phyloP scores from a whole-genome alignment of 2,797 vertebrate genomes.

The Danio aesculapii region DNA sequence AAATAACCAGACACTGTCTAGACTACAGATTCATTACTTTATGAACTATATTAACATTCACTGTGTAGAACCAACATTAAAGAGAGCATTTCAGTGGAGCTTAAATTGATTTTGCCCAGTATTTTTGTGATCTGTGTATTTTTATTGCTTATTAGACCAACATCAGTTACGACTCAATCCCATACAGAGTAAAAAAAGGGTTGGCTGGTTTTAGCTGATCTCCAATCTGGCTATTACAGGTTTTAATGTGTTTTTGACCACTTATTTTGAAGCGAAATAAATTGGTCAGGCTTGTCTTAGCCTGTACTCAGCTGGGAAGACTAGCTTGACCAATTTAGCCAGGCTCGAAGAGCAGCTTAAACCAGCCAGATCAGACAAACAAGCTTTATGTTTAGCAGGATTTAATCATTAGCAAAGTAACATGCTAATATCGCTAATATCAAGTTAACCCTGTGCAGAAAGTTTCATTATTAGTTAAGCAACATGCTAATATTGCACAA shows the following conservation, averaged over 20 bases:
- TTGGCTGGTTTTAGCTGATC: too few species aligned
- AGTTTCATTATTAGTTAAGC: background rate
- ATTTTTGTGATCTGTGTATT: background rate
- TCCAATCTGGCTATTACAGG: too few species aligned
- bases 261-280: too few species aligned
- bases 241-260: too few species aligned
- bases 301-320: too few species aligned
- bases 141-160: background rate
- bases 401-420: background rate
- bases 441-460: background rate
- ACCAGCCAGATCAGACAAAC: too few species aligned
- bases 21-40: constrained; percentile 38
- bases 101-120: background rate
- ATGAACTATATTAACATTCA: constrained; percentile 35
- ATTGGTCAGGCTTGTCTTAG: too few species aligned
- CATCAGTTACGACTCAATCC: background rate
- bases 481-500: too few species aligned
- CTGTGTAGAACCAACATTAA: constrained; percentile 7
- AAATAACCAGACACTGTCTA: constrained; percentile 32
- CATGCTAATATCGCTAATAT: background rate
- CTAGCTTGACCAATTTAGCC: too few species aligned
- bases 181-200: too few species aligned
- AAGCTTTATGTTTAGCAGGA: too few species aligned
- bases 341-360: too few species aligned
- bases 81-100: background rate